Evolutionary conservation across 1,140 invertebrate genomes (phyloP).

Genomic region (Drosophila kanapiae): DNA sequence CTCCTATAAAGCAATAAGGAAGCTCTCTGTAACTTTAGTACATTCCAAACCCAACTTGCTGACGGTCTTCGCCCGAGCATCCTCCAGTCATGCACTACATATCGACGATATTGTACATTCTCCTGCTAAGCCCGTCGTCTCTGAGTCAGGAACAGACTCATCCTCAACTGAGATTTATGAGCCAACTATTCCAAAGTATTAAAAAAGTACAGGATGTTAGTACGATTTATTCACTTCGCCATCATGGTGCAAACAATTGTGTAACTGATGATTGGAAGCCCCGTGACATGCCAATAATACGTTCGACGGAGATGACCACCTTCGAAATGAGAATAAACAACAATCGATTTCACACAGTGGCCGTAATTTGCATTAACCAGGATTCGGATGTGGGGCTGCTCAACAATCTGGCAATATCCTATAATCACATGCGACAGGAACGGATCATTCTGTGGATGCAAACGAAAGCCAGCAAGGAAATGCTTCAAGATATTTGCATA

Average conservation of each 20-base stretch:
- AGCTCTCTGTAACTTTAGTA: not conserved
- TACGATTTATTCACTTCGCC: slow-evolving; percentile 11
- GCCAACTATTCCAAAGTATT: slow-evolving; percentile 1
- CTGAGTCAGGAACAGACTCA: not conserved
- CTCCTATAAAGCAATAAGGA: not conserved
- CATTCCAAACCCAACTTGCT: not conserved
- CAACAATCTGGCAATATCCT: not conserved
- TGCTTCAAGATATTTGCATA: not conserved
- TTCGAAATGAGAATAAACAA: not conserved
- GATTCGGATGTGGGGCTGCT: not conserved
- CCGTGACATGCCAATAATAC: slow-evolving; percentile 7
- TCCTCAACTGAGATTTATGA: not conserved
- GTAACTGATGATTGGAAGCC: slow-evolving; percentile 1
- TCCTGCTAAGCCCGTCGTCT: not conserved
- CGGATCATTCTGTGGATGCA: slow-evolving; percentile 19
- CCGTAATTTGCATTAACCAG: slow-evolving; percentile 34
- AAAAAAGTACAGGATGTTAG: not conserved
- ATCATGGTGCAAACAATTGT: slow-evolving; percentile 3
- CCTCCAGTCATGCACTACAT: not conserved
- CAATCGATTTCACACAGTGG: slow-evolving; percentile 12
- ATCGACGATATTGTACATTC: slow-evolving; percentile 3
- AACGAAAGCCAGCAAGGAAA: not conserved
- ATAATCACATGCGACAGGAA: slow-evolving; percentile 9
- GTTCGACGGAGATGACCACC: not conserved
- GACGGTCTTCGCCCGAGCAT: too few species aligned